Evolutionary conservation across 2,797 vertebrate genomes (phyloP).

Genomic region (Pitangus sulphuratus): DNA sequence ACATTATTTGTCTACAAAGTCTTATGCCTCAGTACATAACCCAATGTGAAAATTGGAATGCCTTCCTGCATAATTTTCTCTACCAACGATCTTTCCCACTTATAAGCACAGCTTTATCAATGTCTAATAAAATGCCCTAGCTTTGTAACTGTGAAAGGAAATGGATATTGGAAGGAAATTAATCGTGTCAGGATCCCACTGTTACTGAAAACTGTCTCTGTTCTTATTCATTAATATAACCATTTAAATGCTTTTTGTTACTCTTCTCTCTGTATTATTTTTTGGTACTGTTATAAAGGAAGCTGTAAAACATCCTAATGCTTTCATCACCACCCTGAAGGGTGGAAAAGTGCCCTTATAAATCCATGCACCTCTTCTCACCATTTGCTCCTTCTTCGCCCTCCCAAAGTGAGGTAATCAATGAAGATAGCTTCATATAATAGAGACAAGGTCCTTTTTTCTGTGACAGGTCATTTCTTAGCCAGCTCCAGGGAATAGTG

Average conservation of each 20-base stretch:
- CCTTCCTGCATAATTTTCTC: neutral
- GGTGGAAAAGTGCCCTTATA: neutral
- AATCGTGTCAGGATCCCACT: neutral
- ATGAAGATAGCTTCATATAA: neutral
- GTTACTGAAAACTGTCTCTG: neutral
- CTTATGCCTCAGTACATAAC: neutral
- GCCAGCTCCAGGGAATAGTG: neutral
- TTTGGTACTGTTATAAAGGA: neutral
- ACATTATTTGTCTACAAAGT: neutral
- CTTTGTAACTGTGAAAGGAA: neutral
- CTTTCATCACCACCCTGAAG: neutral
- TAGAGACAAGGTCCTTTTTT: neutral
- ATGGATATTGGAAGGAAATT: neutral
- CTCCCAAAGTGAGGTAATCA: neutral
- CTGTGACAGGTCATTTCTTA: slow-evolving; percentile 7
- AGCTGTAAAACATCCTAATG: neutral
- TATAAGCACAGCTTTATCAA: neutral
- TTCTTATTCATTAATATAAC: neutral
- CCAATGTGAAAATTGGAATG: neutral
- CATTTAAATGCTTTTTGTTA: neutral
- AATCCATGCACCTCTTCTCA: neutral
- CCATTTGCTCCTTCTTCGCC: neutral
- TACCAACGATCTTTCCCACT: neutral
- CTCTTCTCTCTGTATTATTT: neutral
- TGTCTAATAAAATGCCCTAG: neutral